Base-by-base conservation (phyloP, 2,797 vertebrate genomes). In the Neosilurus mollespiculum region DNA sequence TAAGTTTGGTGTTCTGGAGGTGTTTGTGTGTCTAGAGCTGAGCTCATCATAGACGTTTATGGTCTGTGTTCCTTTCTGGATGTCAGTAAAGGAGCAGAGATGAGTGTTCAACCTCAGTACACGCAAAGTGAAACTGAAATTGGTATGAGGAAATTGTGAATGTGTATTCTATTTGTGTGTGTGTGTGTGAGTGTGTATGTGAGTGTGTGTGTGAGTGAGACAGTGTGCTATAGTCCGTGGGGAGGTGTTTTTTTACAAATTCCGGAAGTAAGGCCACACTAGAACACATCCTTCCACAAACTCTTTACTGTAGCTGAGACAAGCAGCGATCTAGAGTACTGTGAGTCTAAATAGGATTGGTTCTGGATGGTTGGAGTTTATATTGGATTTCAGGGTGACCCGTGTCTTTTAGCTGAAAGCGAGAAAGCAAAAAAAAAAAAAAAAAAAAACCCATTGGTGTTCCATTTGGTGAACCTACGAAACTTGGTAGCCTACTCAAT, bases 131-230 rank as follows among this genome's bases (percentile, higher is more conserved):
- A 88, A 87, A 85, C 64, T 72, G 71, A 88, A 88, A 85, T 64
- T 75, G 69, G 43, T 16, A 58, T 62, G 30, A 64, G 80, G 84
- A 81, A 85, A 85, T 30, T 66, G 75, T 64, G 84, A 82, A 16
- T 83, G 30, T 84, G 56, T 83, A 84, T 88, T 88, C 86, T 80
- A 85, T 81, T 12, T 85, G 22, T 77, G n/a, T 86, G 26, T 83
- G 86, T 86, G 84, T 86, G 84, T 84, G 51, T 9, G 43, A 5
- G 43, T 83, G 86, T 86, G 84, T 86, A 84, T 84, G 51, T 9
- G 43, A 5, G 43, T 43, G 43, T 43, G 43, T 65, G 73, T 81
- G 65, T 70, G 54, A 76, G 82, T 49, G 34, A 30, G 14, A 20
- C 18, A 67, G 10, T 14, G 24, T 56, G 18, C 16, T 16, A 9